Conservation (phyloP, 1,140 invertebrate genomes). For the Gryon sp. region DNA sequence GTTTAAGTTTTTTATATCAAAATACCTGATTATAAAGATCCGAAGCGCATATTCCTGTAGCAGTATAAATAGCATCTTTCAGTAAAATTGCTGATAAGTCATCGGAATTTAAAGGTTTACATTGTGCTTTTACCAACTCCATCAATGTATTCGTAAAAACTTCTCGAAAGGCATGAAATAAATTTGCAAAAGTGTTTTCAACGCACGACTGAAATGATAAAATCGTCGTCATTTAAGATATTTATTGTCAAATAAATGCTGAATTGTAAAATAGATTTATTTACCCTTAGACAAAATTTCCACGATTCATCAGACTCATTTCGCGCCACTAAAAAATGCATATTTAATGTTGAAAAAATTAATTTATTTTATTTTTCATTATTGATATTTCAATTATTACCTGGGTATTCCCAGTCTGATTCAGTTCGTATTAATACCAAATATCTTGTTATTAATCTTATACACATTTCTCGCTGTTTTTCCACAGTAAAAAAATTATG, state of each 20-base stretch:
- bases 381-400: too few species aligned
- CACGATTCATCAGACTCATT: conserved; percentile 87
- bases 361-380: too few species aligned
- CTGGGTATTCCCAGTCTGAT: conserved; percentile 92
- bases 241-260: conserved; percentile 1
- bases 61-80: conserved; percentile 98
- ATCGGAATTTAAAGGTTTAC: conserved; percentile 82
- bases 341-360: neutral
- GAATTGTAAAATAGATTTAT: conserved; percentile 11
- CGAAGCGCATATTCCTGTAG: conserved; percentile 92
- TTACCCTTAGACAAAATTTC: conserved; percentile 93
- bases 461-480: conserved; percentile 88
- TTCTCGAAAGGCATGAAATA: conserved; percentile 89
- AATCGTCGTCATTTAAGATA: neutral
- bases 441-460: conserved; percentile 91
- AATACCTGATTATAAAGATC: conserved; percentile 94
- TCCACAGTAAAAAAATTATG: conserved; percentile 88
- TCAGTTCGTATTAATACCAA: conserved; percentile 92
- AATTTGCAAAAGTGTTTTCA: conserved; percentile 89
- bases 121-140: conserved; percentile 84
- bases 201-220: conserved; percentile 87
- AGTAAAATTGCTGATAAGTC: conserved; percentile 89
- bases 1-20: neutral
- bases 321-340: neutral
- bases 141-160: conserved; percentile 87